A percentile compares a stretch with the other conserved stretches of the same genome.
Conservation (phyloP, 2,888 invertebrate genomes). For the Drosophila siamana region DNA sequence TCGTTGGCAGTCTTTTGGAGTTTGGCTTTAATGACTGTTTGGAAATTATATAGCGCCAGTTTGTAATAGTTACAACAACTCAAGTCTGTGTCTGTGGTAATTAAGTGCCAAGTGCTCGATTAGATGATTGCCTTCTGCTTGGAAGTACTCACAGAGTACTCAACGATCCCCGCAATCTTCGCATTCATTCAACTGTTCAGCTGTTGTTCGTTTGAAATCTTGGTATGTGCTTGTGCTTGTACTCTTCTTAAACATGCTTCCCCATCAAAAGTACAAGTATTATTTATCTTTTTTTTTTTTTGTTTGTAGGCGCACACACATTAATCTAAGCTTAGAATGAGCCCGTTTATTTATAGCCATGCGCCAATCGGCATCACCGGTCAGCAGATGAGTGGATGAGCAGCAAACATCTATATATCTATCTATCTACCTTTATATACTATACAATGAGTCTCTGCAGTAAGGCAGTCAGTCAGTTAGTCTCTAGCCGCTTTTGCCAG, state of each 20-base stretch:
- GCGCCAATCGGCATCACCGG: slow-evolving; percentile 47
- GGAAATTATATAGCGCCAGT: slow-evolving; percentile 62
- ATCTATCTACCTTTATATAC: slow-evolving; percentile 11
- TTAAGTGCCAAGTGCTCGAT: slow-evolving; percentile 76
- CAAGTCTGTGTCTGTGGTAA: slow-evolving; percentile 50
- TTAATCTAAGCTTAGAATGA: slow-evolving; percentile 60
- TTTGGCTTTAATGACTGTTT: slow-evolving; percentile 56
- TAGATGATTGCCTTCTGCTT: slow-evolving; percentile 69
- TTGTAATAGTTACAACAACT: slow-evolving; percentile 54
- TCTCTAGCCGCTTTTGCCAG: too few species aligned
- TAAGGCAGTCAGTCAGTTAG: slow-evolving; percentile 25
- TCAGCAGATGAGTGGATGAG: slow-evolving; percentile 52
- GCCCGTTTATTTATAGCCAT: slow-evolving; percentile 70
- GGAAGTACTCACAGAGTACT: slow-evolving; percentile 41
- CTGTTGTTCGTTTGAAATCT: slow-evolving; percentile 35
- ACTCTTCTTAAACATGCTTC: slow-evolving; percentile 47
- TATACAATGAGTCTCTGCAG: slow-evolving; percentile 8
- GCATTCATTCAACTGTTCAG: slow-evolving; percentile 41
- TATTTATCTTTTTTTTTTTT: slow-evolving; percentile 22
- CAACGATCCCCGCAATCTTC: slow-evolving; percentile 52
- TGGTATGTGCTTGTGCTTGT: slow-evolving; percentile 16
- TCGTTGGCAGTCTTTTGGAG: slow-evolving; percentile 46
- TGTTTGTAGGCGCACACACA: slow-evolving; percentile 56
- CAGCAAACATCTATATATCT: slow-evolving; percentile 24
- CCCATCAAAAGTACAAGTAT: slow-evolving; percentile 25